Conservation (phyloP, 2,888 invertebrate genomes). For the Anthophora plumipes region DNA sequence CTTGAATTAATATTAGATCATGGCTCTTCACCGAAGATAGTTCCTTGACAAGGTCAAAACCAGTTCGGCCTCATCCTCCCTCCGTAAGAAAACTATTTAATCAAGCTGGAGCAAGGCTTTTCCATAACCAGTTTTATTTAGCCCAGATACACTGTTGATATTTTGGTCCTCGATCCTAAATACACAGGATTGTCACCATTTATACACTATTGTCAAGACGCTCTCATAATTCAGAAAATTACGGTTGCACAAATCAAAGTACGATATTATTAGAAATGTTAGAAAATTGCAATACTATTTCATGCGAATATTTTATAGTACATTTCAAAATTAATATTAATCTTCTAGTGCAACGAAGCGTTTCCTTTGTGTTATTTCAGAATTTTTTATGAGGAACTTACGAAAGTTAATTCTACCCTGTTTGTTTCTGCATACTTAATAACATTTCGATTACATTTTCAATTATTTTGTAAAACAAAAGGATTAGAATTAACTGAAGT, state of each 20-base stretch:
- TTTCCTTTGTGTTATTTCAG: no score
- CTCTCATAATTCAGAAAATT: not conserved
- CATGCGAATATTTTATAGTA: no score
- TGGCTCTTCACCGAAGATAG: constrained; percentile 50
- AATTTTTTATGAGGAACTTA: no score
- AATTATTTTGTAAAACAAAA: no score
- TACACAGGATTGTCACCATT: constrained; percentile 20
- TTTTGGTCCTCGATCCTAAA: constrained; percentile 42
- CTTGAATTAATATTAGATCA: constrained; percentile 64
- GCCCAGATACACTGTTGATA: constrained; percentile 70
- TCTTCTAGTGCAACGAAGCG: no score
- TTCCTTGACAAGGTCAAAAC: constrained; percentile 58
- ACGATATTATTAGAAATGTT: no score
- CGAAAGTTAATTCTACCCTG: no score
- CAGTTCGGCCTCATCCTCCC: constrained; percentile 67
- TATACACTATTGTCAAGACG: constrained; percentile 12
- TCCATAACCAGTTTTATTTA: constrained; percentile 75
- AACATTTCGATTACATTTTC: no score
- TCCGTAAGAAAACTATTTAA: constrained; percentile 68
- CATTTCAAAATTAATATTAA: no score
- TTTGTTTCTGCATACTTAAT: no score
- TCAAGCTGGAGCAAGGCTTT: constrained; percentile 65
- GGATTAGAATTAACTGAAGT: no score
- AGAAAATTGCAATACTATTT: no score
- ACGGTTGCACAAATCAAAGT: not conserved